Percentiles rank a stretch among this genome's conserved stretches.
Conservation (phyloP, 2,113 vertebrate genomes). For the Phoenicopterus ruber region DNA sequence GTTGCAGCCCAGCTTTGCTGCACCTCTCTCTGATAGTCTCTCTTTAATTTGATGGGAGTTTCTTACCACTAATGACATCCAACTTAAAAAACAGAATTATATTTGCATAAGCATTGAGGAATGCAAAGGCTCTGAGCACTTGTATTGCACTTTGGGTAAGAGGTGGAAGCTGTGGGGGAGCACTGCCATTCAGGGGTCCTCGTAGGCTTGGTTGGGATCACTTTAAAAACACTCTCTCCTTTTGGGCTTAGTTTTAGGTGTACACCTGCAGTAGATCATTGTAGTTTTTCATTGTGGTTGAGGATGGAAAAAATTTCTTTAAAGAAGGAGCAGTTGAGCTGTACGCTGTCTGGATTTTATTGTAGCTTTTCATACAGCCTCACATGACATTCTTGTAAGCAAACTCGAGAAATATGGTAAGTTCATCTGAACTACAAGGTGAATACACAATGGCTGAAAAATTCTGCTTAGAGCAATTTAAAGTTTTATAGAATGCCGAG, state of each 20-base stretch:
- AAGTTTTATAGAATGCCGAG: slow-evolving; percentile 17
- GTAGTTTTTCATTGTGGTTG: neutral
- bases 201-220: neutral
- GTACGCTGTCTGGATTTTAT: neutral
- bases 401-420: neutral
- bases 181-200: neutral
- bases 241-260: neutral
- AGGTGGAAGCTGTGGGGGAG: neutral
- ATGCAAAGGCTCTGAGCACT: neutral
- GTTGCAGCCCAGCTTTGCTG: neutral
- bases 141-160: neutral
- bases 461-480: slow-evolving; percentile 18
- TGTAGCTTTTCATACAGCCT: neutral
- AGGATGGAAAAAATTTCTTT: neutral
- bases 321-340: neutral
- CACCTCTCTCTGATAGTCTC: neutral
- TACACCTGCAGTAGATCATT: neutral
- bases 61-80: neutral
- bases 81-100: neutral
- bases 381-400: neutral
- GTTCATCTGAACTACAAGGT: neutral
- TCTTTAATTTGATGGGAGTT: neutral
- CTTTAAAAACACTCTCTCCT: neutral
- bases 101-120: neutral
- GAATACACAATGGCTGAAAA: neutral